Evolutionary conservation across 2,113 vertebrate genomes (phyloP).

Genomic region (Enhydra lutris): DNA sequence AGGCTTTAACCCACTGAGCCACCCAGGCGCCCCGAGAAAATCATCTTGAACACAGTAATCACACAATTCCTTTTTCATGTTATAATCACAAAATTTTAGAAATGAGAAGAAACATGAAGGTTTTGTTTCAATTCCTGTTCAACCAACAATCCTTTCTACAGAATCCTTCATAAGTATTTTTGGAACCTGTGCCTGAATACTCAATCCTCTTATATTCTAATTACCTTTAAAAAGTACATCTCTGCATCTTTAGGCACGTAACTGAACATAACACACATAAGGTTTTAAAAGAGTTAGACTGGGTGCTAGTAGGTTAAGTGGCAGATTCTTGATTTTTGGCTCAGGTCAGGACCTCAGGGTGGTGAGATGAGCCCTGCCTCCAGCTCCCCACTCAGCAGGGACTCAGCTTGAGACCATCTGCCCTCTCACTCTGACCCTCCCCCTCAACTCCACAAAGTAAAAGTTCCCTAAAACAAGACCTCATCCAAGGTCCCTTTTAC

Average conservation of each 20-base stretch:
- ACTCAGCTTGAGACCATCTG: not conserved
- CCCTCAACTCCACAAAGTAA: not conserved
- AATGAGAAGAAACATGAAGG: not conserved
- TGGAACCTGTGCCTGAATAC: not conserved
- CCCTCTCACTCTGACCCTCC: not conserved
- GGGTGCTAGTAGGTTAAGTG: not conserved
- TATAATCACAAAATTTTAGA: slow-evolving; percentile 15
- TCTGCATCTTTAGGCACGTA: not conserved
- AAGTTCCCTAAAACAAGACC: not conserved
- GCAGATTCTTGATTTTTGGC: not conserved
- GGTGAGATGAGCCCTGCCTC: not conserved
- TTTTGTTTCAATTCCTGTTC: not conserved
- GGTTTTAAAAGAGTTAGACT: not conserved
- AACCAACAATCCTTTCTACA: not conserved
- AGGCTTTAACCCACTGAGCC: too few species aligned
- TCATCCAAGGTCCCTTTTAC: not conserved
- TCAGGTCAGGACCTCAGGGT: not conserved
- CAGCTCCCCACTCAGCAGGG: not conserved
- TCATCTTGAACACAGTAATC: not conserved
- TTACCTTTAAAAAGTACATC: not conserved
- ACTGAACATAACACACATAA: not conserved
- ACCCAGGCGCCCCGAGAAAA: too few species aligned
- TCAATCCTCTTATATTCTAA: not conserved
- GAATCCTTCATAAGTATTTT: not conserved
- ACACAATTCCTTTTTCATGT: not conserved